These are phyloP conservation scores for Scomber colias DNA, from an alignment of 2,113 vertebrate genomes.

Conservation along the genomic window DNA sequence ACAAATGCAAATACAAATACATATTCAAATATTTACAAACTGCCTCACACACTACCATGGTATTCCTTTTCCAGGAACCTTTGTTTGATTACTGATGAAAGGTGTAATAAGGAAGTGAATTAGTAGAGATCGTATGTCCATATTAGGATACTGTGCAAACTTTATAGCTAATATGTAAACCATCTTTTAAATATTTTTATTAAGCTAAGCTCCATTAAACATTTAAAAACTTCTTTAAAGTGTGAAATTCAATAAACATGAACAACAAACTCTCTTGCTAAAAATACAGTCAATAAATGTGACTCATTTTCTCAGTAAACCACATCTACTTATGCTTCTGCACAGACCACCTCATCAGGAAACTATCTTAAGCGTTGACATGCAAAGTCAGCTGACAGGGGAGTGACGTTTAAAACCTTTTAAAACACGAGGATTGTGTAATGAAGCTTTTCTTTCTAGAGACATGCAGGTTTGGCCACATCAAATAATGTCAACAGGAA, in stretches of 20 bases:
- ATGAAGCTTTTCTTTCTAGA: background rate
- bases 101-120: background rate
- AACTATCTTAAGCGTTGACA: slow-evolving; percentile 3
- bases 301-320: background rate
- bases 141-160: slow-evolving; percentile 11
- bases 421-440: fast-evolving
- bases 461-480: background rate
- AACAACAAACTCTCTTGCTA: background rate
- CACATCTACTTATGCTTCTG: background rate
- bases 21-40: slow-evolving; percentile 2
- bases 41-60: background rate
- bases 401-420: background rate
- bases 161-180: background rate
- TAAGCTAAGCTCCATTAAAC: background rate
- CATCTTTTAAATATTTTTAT: background rate
- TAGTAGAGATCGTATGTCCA: background rate
- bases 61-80: background rate
- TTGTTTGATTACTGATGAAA: background rate
- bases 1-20: no score
- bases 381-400: background rate
- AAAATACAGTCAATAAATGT: background rate
- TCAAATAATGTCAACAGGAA: slow-evolving; percentile 8
- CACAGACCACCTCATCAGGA: slow-evolving; percentile 4
- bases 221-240: background rate
- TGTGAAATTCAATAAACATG: background rate